Conservation (phyloP, 2,113 vertebrate genomes). For the Vimba vimba region DNA sequence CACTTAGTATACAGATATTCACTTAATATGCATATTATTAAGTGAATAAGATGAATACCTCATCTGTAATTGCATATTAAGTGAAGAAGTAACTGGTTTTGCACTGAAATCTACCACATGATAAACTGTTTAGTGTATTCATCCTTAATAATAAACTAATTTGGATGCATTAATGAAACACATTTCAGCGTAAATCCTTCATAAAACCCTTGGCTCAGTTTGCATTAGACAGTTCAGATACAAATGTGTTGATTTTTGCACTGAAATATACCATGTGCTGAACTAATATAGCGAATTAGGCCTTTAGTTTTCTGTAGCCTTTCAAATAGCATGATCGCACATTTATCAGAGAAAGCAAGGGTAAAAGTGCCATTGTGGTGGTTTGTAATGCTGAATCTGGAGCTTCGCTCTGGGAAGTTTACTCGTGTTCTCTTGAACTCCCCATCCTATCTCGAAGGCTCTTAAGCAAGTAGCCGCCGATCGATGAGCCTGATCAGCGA, state of each 20-base stretch:
- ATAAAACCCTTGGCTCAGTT: not conserved
- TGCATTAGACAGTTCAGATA: not conserved
- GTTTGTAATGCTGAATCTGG: constrained; percentile 32
- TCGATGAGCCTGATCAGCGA: constrained; percentile 60
- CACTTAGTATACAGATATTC: no score
- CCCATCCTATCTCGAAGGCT: constrained; percentile 1
- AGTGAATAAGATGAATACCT: not conserved
- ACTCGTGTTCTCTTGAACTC: not conserved
- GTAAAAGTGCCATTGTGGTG: not conserved
- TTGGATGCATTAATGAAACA: not conserved
- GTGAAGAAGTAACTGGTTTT: not conserved
- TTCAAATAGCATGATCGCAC: constrained; percentile 5
- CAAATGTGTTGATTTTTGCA: not conserved
- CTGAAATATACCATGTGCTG: not conserved
- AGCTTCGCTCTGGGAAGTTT: constrained; percentile 20
- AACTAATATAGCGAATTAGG: not conserved
- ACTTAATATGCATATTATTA: not conserved
- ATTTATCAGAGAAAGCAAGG: constrained; percentile 30
- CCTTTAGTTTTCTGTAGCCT: constrained; percentile 2
- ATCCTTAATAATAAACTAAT: not conserved
- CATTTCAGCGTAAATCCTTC: not conserved
- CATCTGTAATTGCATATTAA: not conserved
- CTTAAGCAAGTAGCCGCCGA: constrained; percentile 44
- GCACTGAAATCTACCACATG: not conserved
- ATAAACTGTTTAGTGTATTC: not conserved